Evolutionary conservation across 2,888 invertebrate genomes (phyloP).

Genomic region (Oscheius sp.): DNA sequence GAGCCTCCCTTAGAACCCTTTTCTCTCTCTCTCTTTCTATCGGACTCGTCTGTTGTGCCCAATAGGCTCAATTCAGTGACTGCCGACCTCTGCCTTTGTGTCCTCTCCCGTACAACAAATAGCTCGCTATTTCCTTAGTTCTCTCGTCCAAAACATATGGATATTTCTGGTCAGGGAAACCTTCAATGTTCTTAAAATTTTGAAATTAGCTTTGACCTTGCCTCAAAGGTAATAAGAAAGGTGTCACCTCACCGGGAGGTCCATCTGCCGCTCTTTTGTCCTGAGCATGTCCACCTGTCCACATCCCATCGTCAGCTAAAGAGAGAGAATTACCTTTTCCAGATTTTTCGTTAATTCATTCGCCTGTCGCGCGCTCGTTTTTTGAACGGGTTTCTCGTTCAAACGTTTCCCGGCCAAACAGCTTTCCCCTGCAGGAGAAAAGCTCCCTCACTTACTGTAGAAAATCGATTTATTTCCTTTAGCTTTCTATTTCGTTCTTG

Average conservation of each 20-base stretch:
- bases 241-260: constrained; percentile 4
- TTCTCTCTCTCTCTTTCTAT: not conserved
- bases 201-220: constrained; percentile 17
- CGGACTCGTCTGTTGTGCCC: not conserved
- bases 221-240: not conserved
- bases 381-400: constrained; percentile 27
- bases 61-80: constrained; percentile 17
- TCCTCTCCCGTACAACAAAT: constrained; percentile 26
- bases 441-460: constrained; percentile 5
- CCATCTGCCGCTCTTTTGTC: constrained; percentile 28
- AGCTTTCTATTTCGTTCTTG: too few species aligned
- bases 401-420: constrained; percentile 19
- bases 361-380: constrained; percentile 23
- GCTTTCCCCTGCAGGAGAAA: constrained; percentile 8
- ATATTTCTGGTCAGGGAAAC: too few species aligned
- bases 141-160: not conserved
- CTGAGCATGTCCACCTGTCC: constrained; percentile 15
- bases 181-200: not conserved
- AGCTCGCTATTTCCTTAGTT: not conserved
- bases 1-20: too few species aligned
- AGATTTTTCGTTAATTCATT: constrained; percentile 7
- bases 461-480: too few species aligned
- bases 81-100: constrained; percentile 25
- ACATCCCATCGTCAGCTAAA: not conserved
- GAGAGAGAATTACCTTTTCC: not conserved